Evolutionary conservation across 2,113 vertebrate species (phyloP).

Genomic region (Anolis carolinensis): DNA sequence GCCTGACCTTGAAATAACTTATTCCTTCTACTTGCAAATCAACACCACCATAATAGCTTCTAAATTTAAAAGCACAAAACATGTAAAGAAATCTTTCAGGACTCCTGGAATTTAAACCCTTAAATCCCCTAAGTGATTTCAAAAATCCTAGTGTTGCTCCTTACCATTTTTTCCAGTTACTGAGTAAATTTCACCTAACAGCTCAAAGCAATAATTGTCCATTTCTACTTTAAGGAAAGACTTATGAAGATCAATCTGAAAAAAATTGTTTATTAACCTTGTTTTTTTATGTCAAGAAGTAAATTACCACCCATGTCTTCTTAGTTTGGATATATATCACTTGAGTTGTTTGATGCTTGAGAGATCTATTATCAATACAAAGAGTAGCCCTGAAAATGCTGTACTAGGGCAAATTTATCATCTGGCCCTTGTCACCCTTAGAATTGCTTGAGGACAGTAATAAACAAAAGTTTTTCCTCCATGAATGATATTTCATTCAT

Average conservation of each 20-base stretch:
- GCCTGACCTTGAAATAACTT: not conserved
- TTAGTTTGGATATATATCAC: not conserved
- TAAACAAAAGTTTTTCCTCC: not conserved
- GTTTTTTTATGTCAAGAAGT: conserved; percentile 16
- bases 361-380: too few relatives aligned
- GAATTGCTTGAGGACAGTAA: not conserved
- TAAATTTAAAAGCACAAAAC: not conserved
- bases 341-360: too few relatives aligned
- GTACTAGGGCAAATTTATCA: not conserved
- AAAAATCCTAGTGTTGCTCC: not conserved
- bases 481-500: not conserved
- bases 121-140: not conserved
- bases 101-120: not conserved
- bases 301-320: conserved; percentile 3
- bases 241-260: not conserved
- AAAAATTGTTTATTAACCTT: conserved; percentile 21
- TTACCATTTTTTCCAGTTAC: not conserved
- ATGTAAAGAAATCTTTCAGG: not conserved
- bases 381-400: too few relatives aligned
- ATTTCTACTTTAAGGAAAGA: conserved; percentile 10
- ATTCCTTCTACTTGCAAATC: not conserved
- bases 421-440: not conserved
- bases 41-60: not conserved
- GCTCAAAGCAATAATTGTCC: not conserved
- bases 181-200: conserved; percentile 23